A percentile compares a stretch with the other conserved stretches of the same genome.
phyloP scores from a whole-genome alignment of 2,113 vertebrate species.

The Promerops cafer region DNA sequence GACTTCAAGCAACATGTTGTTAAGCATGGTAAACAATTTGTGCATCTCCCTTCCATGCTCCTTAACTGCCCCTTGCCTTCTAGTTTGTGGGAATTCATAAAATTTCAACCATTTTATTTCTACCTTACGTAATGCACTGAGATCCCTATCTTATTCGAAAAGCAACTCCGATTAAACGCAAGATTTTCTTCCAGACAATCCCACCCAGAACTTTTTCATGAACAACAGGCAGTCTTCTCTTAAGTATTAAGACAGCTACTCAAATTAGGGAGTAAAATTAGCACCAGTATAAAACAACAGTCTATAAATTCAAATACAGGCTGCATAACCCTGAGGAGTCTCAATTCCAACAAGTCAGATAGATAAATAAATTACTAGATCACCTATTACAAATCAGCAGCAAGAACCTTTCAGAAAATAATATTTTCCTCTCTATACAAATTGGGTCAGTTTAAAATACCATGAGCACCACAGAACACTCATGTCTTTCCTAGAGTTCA shows the following conservation, averaged over 20 bases:
- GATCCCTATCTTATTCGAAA: constrained; percentile 26
- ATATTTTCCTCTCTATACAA: background rate
- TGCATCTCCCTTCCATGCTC: background rate
- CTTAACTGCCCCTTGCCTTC: background rate
- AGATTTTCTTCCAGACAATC: constrained; percentile 13
- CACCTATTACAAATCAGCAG: background rate
- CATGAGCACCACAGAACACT: background rate
- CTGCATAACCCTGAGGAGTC: background rate
- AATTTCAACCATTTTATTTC: constrained; percentile 39
- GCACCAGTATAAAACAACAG: background rate
- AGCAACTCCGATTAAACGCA: background rate
- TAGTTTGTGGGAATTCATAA: constrained; percentile 15
- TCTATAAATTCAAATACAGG: constrained; percentile 49
- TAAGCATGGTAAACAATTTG: background rate
- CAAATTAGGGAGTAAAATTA: constrained; percentile 55
- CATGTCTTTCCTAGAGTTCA: background rate
- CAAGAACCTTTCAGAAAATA: constrained; percentile 10
- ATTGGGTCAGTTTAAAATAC: background rate
- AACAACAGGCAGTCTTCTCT: constrained; percentile 25
- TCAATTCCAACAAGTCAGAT: constrained; percentile 28
- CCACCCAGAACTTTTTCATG: background rate
- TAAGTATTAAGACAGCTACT: constrained; percentile 25
- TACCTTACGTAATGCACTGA: background rate
- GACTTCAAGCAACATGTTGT: background rate
- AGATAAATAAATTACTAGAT: constrained; percentile 41